Evolutionary conservation across 1,140 invertebrate genomes (phyloP), one percentile per base, ranked within the genome.

Genomic region (Heliconius eleuchia): DNA sequence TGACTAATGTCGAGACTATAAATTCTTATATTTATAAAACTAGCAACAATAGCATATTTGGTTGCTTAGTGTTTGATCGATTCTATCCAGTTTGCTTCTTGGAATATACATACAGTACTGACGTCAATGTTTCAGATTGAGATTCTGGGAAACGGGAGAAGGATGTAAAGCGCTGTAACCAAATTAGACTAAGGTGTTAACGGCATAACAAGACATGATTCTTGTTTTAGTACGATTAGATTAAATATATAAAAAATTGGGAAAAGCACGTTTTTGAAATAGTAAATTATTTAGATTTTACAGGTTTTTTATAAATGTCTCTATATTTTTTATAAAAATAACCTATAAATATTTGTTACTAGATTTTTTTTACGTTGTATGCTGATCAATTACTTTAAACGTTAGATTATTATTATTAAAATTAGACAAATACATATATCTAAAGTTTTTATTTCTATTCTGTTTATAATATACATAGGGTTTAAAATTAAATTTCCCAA

Each of bases 121-220:
- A 92, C 90, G 91, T 91, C 91, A 92, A 82, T 76, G 78, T 79
- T 81, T 83, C 82, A 80, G 80, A 86, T 80, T 86, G 81, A 70
- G 84, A 79, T 89, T 89, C 88, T 82, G 72, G 83, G 88, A 91
- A 89, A 83, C 84, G 83, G 82, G 83, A 57, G 73, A 77, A 85
- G 86, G 84, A 88, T 86, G 76, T 87, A 86, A 87, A 85, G 82
- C 73, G 80, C 73, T 83, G 71, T 79, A 77, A 84, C 82, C 73
- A 87, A 89, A 89, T 87, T 83, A 84, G 80, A 84, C 79, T 27
- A 73, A 82, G 71, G 74, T 79, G 80, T 80, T 79, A 80, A 85
- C 57, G 77, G 55, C 73, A 79, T 73, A 73, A 77, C 77, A 73
- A 83, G 76, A 80, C 30, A 78, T 71, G 71, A 81, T 75, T 78